Conservation (phyloP, 2,113 vertebrate genomes). For the Neolamprologus longior region DNA sequence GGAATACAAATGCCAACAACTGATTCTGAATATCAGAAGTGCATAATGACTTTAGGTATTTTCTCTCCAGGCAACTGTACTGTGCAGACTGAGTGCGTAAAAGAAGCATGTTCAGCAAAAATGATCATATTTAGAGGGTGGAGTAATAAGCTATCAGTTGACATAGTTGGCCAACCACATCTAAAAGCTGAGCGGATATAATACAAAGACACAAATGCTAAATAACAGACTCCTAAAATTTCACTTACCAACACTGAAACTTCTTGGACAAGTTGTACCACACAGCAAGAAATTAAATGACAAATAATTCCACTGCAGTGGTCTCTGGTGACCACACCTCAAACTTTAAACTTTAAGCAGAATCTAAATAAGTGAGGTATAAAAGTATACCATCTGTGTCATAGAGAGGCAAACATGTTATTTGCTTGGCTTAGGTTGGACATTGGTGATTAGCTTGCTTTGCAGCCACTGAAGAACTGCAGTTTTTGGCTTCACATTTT, state of each 20-base stretch:
- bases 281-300: background rate
- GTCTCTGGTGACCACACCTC: background rate
- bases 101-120: background rate
- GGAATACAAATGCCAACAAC: background rate
- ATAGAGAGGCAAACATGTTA: background rate
- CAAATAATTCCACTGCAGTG: background rate
- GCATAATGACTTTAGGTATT: background rate
- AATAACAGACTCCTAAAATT: background rate
- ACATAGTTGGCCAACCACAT: background rate
- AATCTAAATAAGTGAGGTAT: background rate
- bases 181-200: background rate
- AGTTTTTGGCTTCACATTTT: background rate
- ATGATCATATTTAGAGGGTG: background rate
- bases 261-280: background rate
- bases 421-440: background rate
- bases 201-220: background rate
- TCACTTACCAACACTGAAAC: background rate
- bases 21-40: background rate
- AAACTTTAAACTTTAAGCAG: background rate
- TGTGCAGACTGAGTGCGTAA: background rate
- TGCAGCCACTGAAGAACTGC: background rate
- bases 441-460: background rate
- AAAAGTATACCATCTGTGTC: background rate
- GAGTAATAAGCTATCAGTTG: background rate
- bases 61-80: background rate